Evolutionary conservation across 2,113 vertebrate species (phyloP), one percentile per base, ranked within the genome.

Genomic region (Sander vitreus): DNA sequence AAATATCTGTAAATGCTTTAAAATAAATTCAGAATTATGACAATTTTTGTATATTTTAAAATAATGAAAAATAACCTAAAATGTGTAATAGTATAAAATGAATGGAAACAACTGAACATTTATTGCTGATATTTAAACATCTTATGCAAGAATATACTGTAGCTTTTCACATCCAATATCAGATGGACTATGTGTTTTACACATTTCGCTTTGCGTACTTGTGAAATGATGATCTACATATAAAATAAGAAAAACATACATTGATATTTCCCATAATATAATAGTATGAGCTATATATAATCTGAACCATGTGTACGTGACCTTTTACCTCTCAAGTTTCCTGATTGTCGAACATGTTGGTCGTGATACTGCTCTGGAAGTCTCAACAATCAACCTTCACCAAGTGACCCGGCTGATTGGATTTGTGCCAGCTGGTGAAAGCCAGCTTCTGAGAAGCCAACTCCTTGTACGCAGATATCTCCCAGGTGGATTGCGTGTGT

Each of bases 361-460:
- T 54, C 4, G 0, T 51, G 83, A 78, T 63, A 48, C 66, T 64
- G 57, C 27, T 53, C 66, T 62, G 51, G 18, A 45, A 80, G 55
- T 45, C 77, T 58, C 51, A 64, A 71, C 71, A 83, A 64, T 63
- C 70, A 78, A 78, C 76, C 66, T 79, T 88, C 81, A 76, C 75
- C 71, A 73, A 65, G 63, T 86, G 62, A 57, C 74, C 64, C 8
- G 2, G 51, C 63, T 23, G 58, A 62, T 0, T 88, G 84, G 83
- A 76, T 80, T 79, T 33, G 5, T 2, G 71, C 80, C 77, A 88
- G 33, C 45, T 62, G 23, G 8, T 62, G 43, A 50, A 21, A 81
- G 39, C 39, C 39, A 43, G 39, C 39, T 43, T 43, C 81, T 76
- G 43, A 77, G 82, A 91, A 89, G 39, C 55, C 23, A 7, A 2